A percentile compares a stretch with the other conserved stretches of the same genome.
These are phyloP conservation scores for Pemphigus obesinymphae DNA, from an alignment of 1,140 invertebrate species.

Conservation along the genomic window DNA sequence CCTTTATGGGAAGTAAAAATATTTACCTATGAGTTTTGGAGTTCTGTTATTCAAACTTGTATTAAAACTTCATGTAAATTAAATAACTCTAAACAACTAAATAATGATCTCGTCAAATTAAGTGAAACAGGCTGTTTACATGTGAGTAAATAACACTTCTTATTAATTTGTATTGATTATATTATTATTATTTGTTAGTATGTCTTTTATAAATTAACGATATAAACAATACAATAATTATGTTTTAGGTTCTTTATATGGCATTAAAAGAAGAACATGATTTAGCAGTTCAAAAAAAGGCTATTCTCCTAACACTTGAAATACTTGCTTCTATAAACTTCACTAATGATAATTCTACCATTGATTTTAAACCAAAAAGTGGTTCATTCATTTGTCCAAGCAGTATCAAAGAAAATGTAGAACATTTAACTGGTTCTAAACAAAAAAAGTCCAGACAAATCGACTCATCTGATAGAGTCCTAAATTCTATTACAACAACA, in stretches of 20 bases:
- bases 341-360: not conserved
- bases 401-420: not conserved
- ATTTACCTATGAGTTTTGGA: slow-evolving; percentile 33
- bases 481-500: not conserved
- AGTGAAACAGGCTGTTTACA: not conserved
- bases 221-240: not conserved
- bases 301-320: not conserved
- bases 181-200: too few species aligned
- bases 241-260: not conserved
- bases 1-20: slow-evolving; percentile 36
- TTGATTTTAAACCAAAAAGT: not conserved
- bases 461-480: not conserved
- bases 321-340: not conserved
- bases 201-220: not conserved
- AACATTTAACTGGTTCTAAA: not conserved
- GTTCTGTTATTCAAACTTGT: not conserved
- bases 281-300: slow-evolving; percentile 31
- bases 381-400: not conserved
- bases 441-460: slow-evolving; percentile 1
- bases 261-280: slow-evolving; percentile 31
- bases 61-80: not conserved
- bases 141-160: not conserved
- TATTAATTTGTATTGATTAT: not conserved
- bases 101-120: not conserved
- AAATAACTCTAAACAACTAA: not conserved